Evolutionary conservation across 1,140 invertebrate species (phyloP).

Genomic region (Cydia fagiglandana): DNA sequence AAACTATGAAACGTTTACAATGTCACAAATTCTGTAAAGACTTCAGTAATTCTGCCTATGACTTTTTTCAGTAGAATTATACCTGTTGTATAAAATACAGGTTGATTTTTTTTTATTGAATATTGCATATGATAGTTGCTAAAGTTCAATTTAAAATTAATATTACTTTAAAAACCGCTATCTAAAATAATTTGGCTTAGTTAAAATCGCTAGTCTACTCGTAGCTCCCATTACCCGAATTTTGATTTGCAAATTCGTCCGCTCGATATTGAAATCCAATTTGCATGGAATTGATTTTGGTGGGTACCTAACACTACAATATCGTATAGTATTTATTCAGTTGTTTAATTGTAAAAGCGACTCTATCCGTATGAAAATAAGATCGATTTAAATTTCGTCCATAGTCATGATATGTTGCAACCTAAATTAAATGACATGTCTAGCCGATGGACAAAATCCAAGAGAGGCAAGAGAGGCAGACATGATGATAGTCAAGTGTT

Average conservation of each 20-base stretch:
- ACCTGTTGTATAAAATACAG: too few relatives aligned
- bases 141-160: background rate
- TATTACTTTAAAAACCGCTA: background rate
- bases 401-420: background rate
- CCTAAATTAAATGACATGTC: background rate
- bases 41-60: too few relatives aligned
- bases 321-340: background rate
- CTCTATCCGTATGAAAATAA: background rate
- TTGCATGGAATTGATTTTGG: slow-evolving; percentile 29
- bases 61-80: too few relatives aligned
- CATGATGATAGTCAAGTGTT: background rate
- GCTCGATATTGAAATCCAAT: slow-evolving; percentile 28
- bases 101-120: too few relatives aligned
- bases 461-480: background rate
- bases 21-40: too few relatives aligned
- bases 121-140: too few relatives aligned
- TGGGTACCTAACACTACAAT: background rate
- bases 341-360: background rate
- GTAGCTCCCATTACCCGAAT: slow-evolving; percentile 21
- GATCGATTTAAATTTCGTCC: background rate
- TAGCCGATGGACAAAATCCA: background rate
- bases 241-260: slow-evolving; percentile 30
- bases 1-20: too few relatives aligned
- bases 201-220: slow-evolving; percentile 2
- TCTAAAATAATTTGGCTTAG: background rate